Conservation (phyloP, 2,113 vertebrate species). For the Chloropsis cyanopogon region DNA sequence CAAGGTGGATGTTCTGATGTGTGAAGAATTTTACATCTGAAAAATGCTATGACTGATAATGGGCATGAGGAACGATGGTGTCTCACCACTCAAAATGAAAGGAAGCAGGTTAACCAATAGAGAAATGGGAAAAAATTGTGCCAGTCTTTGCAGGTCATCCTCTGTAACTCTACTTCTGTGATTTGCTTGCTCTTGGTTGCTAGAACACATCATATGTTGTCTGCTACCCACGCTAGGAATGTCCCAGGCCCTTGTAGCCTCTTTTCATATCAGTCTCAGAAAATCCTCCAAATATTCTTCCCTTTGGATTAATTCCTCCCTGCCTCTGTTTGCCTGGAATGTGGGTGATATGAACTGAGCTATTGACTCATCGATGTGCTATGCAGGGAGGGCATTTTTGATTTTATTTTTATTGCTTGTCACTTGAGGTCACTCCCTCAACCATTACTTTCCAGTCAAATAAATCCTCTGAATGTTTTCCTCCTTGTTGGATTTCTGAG, state of each 20-base stretch:
- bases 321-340: background rate
- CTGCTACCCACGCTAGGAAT: background rate
- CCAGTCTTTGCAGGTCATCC: background rate
- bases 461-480: background rate
- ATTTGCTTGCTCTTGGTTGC: background rate
- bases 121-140: background rate
- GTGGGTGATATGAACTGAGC: background rate
- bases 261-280: background rate
- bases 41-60: background rate
- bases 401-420: background rate
- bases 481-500: background rate
- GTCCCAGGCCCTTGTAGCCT: background rate
- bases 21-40: background rate
- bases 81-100: background rate
- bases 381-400: background rate
- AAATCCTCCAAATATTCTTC: background rate
- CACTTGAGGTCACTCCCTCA: background rate
- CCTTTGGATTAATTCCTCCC: background rate
- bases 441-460: background rate
- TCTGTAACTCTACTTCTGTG: background rate
- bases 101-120: background rate
- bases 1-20: background rate
- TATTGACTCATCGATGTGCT: background rate
- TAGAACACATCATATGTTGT: background rate
- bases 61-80: accelerated